Conservation (phyloP, 2,113 vertebrate species). For the Numida meleagris region DNA sequence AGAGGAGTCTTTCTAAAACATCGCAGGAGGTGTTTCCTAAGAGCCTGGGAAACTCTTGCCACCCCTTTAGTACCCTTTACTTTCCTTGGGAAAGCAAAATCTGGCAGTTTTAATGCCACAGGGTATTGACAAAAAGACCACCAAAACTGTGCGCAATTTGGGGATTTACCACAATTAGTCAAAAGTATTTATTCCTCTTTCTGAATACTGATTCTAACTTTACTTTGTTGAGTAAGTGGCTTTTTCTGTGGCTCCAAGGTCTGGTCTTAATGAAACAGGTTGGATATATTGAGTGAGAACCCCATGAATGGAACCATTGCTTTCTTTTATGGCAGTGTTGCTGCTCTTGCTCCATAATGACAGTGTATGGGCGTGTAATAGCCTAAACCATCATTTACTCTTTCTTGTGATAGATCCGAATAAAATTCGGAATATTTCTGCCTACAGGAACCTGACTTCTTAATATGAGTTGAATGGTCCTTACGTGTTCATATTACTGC, state of each 20-base stretch:
- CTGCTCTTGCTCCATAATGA: not conserved
- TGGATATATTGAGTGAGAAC: not conserved
- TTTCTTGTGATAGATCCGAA: not conserved
- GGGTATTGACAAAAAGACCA: not conserved
- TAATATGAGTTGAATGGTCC: not conserved
- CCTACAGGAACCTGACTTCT: not conserved
- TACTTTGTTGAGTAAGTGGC: not conserved
- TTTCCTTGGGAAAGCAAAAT: not conserved
- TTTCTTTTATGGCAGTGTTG: not conserved
- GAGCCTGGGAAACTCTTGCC: not conserved
- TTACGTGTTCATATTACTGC: not conserved
- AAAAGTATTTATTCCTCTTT: not conserved
- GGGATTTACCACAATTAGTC: not conserved
- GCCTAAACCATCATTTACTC: not conserved
- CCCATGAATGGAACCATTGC: not conserved
- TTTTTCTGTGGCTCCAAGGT: not conserved
- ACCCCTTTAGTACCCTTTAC: not conserved
- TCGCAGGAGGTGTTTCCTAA: not conserved
- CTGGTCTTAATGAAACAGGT: not conserved
- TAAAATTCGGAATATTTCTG: not conserved
- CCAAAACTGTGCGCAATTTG: not conserved
- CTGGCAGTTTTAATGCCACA: not conserved
- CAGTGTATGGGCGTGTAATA: not conserved
- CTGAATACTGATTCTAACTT: not conserved
- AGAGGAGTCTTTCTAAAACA: not conserved